Conservation (phyloP, 2,797 vertebrate genomes). For the Enteromius radiatus region DNA sequence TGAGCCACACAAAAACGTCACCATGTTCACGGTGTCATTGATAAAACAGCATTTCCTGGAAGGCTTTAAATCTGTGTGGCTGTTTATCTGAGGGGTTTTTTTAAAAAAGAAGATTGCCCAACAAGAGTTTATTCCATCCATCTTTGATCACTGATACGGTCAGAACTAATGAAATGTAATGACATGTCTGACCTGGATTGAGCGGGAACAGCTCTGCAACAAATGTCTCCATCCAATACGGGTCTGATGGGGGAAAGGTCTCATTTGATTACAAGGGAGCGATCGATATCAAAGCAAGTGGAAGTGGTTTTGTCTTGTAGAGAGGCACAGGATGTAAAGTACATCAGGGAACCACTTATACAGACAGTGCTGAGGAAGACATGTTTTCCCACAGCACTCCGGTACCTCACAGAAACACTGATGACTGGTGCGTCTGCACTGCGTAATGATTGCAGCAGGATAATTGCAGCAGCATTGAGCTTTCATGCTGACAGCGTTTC, state of each 20-base stretch:
- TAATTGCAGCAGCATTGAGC: background rate
- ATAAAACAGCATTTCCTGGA: slow-evolving; percentile 1
- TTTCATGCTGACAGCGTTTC: background rate
- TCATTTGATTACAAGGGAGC: slow-evolving; percentile 15
- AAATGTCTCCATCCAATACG: slow-evolving; percentile 14
- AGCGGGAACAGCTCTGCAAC: slow-evolving; percentile 3
- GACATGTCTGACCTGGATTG: slow-evolving; percentile 30
- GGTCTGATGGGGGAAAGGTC: slow-evolving; percentile 18
- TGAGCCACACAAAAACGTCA: background rate
- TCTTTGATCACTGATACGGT: background rate
- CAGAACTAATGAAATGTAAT: slow-evolving; percentile 5
- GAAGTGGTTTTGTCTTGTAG: slow-evolving; percentile 18
- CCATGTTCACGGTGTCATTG: background rate
- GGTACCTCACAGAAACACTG: slow-evolving; percentile 4
- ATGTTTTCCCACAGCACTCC: background rate
- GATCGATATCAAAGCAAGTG: slow-evolving; percentile 19
- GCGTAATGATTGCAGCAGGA: slow-evolving; percentile 12
- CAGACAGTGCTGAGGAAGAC: background rate
- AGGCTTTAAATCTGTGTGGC: background rate
- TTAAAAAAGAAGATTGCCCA: background rate
- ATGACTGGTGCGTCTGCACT: slow-evolving; percentile 5
- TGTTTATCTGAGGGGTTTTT: background rate
- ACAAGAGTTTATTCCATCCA: background rate
- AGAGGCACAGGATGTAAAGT: slow-evolving; percentile 1
- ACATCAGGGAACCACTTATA: background rate